Conservation (phyloP, 2,888 invertebrate genomes). For the Leptura quadrifasciata region DNA sequence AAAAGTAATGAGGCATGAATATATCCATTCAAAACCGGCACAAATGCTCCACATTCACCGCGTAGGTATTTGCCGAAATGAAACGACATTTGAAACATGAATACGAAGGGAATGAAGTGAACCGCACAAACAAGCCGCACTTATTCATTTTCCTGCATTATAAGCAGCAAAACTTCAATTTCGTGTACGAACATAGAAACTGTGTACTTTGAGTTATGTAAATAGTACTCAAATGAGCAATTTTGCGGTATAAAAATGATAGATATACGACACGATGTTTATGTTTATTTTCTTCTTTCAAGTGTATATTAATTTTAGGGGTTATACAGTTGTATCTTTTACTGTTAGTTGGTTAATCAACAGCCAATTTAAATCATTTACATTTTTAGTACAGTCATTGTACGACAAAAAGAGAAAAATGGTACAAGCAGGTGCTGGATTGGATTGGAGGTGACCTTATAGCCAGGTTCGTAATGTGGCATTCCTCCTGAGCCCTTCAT, state of each 20-base stretch:
- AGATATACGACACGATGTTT: background rate
- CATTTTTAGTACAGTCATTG: no score
- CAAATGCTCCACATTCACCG: background rate
- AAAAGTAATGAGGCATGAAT: background rate
- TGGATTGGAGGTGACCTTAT: no score
- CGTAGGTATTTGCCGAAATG: background rate
- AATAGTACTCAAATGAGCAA: slow-evolving; percentile 21
- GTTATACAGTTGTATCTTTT: background rate
- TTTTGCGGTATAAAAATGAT: slow-evolving; percentile 2
- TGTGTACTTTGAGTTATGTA: background rate
- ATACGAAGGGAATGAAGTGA: background rate
- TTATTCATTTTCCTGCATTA: slow-evolving; percentile 4
- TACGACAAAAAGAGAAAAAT: no score
- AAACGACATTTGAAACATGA: slow-evolving; percentile 4
- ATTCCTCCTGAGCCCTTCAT: no score
- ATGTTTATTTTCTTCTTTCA: background rate
- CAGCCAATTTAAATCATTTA: no score
- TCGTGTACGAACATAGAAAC: background rate
- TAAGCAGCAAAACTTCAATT: slow-evolving; percentile 20
- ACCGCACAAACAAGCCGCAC: background rate
- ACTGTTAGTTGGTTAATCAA: background rate
- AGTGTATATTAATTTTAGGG: background rate
- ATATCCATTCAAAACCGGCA: background rate
- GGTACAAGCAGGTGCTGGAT: no score
- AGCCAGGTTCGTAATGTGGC: no score